Percentiles rank a stretch among this genome's conserved stretches.
phyloP scores from a whole-genome alignment of 2,888 invertebrate species.

The Atherix ibis region DNA sequence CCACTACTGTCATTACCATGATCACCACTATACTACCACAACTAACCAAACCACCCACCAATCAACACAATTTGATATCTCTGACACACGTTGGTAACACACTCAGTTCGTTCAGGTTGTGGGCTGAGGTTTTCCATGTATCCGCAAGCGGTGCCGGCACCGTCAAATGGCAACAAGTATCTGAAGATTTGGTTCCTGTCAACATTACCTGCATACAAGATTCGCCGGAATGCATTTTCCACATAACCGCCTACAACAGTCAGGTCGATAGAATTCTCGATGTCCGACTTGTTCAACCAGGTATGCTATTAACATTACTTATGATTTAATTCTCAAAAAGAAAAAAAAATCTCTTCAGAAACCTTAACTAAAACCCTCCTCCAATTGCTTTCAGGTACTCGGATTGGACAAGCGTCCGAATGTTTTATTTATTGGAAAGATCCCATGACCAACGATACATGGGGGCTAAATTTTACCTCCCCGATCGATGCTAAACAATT shows the following conservation, averaged over 20 bases:
- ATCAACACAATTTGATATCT: too few relatives aligned
- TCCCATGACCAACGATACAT: constrained; percentile 90
- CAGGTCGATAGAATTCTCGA: constrained; percentile 98
- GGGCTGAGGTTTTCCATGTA: constrained; percentile 98
- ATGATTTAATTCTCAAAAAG: background rate
- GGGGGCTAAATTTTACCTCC: constrained; percentile 96
- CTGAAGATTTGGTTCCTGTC: constrained; percentile 94
- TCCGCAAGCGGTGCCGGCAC: constrained; percentile 84
- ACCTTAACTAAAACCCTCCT: background rate
- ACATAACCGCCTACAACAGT: constrained; percentile 97
- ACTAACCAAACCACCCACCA: too few relatives aligned
- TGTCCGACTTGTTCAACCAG: constrained; percentile 91
- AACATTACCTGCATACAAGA: constrained; percentile 97
- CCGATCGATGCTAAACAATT: constrained; percentile 96
- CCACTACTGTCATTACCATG: too few relatives aligned
- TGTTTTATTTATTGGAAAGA: constrained; percentile 99
- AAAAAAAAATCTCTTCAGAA: background rate
- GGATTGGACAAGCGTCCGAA: constrained; percentile 94
- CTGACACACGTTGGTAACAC: constrained; percentile 15
- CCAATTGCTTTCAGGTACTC: constrained; percentile 77
- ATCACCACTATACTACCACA: too few relatives aligned
- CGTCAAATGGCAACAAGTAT: constrained; percentile 95
- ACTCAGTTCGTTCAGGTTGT: constrained; percentile 55
- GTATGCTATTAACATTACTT: constrained; percentile 34
- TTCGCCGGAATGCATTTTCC: constrained; percentile 91